Conservation (phyloP, 2,797 vertebrate species). For the Pelobates cultripes region DNA sequence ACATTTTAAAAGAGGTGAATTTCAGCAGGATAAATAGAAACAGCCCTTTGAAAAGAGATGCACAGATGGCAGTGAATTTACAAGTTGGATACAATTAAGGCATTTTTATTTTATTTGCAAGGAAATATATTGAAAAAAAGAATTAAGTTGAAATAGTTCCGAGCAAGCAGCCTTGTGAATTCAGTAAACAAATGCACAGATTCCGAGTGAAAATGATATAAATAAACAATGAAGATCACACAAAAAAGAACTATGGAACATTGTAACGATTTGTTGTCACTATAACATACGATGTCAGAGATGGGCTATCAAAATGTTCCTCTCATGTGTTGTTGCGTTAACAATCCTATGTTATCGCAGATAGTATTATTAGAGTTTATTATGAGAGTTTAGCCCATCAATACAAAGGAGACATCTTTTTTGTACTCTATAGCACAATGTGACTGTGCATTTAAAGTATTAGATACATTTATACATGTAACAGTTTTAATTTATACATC, state of each 20-base stretch:
- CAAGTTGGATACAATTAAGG: conserved; percentile 48
- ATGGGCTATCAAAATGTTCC: too few relatives aligned
- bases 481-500: too few relatives aligned
- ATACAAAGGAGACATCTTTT: too few relatives aligned
- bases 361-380: too few relatives aligned
- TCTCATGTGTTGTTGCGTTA: too few relatives aligned
- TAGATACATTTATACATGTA: too few relatives aligned
- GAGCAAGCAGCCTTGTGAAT: conserved; percentile 4
- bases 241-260: background rate
- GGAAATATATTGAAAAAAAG: conserved; percentile 44
- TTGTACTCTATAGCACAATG: too few relatives aligned
- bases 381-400: too few relatives aligned
- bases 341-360: too few relatives aligned
- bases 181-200: background rate
- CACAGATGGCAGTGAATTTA: conserved; percentile 55
- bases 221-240: background rate
- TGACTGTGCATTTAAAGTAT: too few relatives aligned
- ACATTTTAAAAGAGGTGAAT: conserved; percentile 49
- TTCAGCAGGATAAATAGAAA: conserved; percentile 47
- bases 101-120: conserved; percentile 51
- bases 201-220: background rate
- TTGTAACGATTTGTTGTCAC: too few relatives aligned
- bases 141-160: conserved; percentile 29
- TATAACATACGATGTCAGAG: too few relatives aligned
- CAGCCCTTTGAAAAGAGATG: conserved; percentile 40